Evolutionary conservation across 2,888 invertebrate genomes (phyloP).

Genomic region (Lasioglossum calceatum): DNA sequence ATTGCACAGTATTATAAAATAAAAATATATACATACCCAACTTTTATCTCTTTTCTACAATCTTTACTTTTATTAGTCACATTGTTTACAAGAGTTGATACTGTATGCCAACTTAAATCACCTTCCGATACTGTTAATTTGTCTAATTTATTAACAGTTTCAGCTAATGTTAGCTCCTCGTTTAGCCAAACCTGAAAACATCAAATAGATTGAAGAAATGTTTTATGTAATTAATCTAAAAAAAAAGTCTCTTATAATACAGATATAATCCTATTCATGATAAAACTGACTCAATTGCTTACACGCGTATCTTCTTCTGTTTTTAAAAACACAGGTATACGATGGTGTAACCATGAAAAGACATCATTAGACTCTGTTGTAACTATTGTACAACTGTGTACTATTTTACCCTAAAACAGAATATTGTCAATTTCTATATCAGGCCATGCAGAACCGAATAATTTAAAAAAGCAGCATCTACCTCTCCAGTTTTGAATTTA

Average conservation of each 20-base stretch:
- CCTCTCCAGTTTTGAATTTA: constrained; percentile 87
- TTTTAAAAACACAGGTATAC: constrained; percentile 92
- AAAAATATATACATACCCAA: constrained; percentile 65
- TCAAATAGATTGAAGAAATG: constrained; percentile 22
- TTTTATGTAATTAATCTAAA: not conserved
- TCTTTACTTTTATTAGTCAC: constrained; percentile 88
- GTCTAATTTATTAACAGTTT: constrained; percentile 86
- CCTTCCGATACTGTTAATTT: constrained; percentile 57
- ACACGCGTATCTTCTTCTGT: constrained; percentile 88
- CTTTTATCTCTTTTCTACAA: constrained; percentile 86
- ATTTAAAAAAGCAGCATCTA: constrained; percentile 33
- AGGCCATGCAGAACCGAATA: not conserved
- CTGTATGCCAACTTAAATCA: constrained; percentile 88
- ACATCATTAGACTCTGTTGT: constrained; percentile 90
- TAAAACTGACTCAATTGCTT: constrained; percentile 20
- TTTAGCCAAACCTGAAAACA: constrained; percentile 88
- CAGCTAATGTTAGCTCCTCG: constrained; percentile 85
- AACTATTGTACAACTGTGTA: constrained; percentile 91
- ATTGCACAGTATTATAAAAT: constrained; percentile 5
- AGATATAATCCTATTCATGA: not conserved
- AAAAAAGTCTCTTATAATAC: not conserved
- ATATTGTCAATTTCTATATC: not conserved
- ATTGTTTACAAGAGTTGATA: constrained; percentile 90
- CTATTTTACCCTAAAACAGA: constrained; percentile 84
- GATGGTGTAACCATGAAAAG: constrained; percentile 91